Evolutionary conservation across 2,888 invertebrate species (phyloP), one percentile per base, ranked within the genome.

Genomic region (Ophonus ardosiacus): DNA sequence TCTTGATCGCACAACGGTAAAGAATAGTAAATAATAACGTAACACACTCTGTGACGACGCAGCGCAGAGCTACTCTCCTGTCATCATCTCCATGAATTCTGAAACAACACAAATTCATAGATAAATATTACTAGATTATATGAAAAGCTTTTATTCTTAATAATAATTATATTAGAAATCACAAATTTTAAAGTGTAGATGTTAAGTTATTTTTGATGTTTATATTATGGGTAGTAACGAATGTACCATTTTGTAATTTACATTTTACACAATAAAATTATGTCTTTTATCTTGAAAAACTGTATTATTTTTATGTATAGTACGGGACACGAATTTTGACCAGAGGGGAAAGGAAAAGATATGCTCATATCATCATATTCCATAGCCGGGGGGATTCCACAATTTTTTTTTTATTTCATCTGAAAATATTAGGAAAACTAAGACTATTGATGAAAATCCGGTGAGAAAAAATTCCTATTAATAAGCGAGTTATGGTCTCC

Each of bases 81-180:
- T 97, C 97, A 97, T 97, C 97, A 97, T 97, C 92, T 97, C 97
- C 97, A 97, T 97, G 93, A 97, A 97, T 94, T 97, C 97, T 97
- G 94, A 88, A 95, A 96, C 90, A 88, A 1, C 2, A 51, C 43
- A 51, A 51, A 21, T 21, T 21, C 21, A 43, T 43, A 43, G 43
- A 92, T 92, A 2, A 21, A 21, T 21, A 2, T 2, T 21, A 21
- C 21, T 21, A 31, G 31, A 31, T 31, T 31, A 31, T 31, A 31
- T 31, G 31, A 31, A 31, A 51, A 51, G 43, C 43, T 51, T 59
- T 6, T 59, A 56, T 10, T 56, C n/a, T 56, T 56, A 56, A 56
- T 56, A n/a, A n/a, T n/a, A n/a, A n/a, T 40, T 40, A 40, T 51
- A 8, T 51, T 51, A 51, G 43, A 13, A 10, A 51, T 31, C 17